Evolutionary conservation across 1,140 invertebrate species (phyloP).

Genomic region (Pinna nobilis): DNA sequence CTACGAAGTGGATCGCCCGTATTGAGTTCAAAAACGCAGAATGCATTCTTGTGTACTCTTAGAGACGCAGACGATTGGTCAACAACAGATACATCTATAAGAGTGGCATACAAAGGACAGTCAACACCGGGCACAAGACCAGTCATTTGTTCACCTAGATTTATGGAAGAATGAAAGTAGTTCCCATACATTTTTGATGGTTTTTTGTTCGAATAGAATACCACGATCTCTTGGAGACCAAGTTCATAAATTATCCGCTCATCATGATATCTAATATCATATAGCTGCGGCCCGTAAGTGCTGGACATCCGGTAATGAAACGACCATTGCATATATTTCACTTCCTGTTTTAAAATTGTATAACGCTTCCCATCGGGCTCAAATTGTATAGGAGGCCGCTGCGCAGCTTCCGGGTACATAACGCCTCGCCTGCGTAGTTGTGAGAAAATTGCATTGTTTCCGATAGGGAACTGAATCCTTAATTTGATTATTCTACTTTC

Average conservation of each 20-base stretch:
- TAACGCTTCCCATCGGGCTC: conserved; percentile 54
- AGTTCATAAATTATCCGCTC: conserved; percentile 46
- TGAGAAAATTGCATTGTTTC: conserved; percentile 38
- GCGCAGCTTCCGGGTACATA: background rate
- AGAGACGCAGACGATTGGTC: conserved; percentile 24
- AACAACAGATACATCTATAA: conserved; percentile 38
- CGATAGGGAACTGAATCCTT: conserved; percentile 35
- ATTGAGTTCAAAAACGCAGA: conserved; percentile 68
- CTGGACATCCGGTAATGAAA: conserved; percentile 46
- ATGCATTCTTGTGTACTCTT: conserved; percentile 45
- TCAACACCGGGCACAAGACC: conserved; percentile 46
- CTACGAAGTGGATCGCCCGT: conserved; percentile 55
- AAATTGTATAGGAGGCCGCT: conserved; percentile 25
- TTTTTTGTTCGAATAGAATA: conserved; percentile 34
- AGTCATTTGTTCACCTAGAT: conserved; percentile 18
- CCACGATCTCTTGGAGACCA: conserved; percentile 41
- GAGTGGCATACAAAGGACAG: conserved; percentile 53
- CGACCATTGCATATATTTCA: conserved; percentile 46
- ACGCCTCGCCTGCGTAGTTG: conserved; percentile 22
- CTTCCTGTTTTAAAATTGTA: conserved; percentile 29
- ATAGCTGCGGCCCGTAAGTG: conserved; percentile 39
- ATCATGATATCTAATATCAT: conserved; percentile 38
- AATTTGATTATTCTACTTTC: conserved; percentile 36
- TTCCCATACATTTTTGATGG: conserved; percentile 15
- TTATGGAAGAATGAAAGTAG: conserved; percentile 27